Conservation (phyloP, 2,797 vertebrate genomes). For the Hippopotamyrus pictus region DNA sequence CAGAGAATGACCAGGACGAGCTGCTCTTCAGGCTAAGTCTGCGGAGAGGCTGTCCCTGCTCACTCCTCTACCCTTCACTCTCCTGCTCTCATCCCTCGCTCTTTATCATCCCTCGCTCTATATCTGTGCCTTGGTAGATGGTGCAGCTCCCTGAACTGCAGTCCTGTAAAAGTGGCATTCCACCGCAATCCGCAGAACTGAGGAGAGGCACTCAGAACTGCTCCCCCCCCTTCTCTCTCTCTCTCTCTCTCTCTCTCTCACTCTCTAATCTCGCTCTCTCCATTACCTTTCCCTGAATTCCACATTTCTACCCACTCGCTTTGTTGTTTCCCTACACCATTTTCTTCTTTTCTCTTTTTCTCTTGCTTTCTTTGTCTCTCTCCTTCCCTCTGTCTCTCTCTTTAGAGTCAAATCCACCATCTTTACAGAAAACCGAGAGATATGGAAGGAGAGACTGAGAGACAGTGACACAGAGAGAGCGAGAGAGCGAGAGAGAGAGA, state of each 20-base stretch:
- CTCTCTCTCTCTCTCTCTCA: not conserved
- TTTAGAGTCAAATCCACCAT: conserved; percentile 39
- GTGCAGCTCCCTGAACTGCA: not conserved
- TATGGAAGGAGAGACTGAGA: not conserved
- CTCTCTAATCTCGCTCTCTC: not conserved
- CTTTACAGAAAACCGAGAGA: conserved; percentile 19
- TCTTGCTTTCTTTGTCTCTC: conserved; percentile 1
- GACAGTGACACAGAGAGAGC: conserved; percentile 8
- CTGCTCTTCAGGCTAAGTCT: not conserved
- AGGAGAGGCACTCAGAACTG: not conserved
- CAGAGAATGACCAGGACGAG: not conserved
- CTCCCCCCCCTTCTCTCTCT: not conserved
- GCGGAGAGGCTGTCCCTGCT: not conserved
- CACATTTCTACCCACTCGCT: conserved; percentile 24
- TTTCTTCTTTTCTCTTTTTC: not conserved
- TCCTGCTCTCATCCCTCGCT: not conserved
- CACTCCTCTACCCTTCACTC: not conserved
- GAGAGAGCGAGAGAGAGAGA: conserved; percentile 39
- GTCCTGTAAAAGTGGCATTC: not conserved
- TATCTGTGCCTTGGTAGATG: not conserved
- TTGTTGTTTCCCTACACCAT: not conserved
- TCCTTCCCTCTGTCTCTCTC: conserved; percentile 27
- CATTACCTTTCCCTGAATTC: conserved; percentile 17
- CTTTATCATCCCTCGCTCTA: not conserved
- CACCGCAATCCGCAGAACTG: not conserved